These are phyloP conservation scores for Psilopogon haemacephalus DNA, from an alignment of 2,113 vertebrate species.

Conservation along the genomic window DNA sequence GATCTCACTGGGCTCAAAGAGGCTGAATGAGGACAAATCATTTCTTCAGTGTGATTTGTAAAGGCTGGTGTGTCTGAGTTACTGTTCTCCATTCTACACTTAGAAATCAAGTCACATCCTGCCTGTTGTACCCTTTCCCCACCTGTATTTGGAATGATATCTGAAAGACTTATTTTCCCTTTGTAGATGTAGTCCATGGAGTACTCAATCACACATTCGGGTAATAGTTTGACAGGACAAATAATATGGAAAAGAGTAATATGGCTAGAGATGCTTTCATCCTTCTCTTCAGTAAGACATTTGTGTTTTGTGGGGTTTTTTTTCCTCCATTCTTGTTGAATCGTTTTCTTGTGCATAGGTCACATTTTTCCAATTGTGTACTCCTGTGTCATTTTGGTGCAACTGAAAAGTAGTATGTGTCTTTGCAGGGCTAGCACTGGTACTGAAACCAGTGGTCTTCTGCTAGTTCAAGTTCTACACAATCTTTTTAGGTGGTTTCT, in stretches of 20 bases:
- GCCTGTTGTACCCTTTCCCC: not conserved
- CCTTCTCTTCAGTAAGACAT: not conserved
- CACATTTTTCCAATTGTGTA: not conserved
- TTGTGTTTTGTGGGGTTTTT: not conserved
- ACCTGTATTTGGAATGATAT: not conserved
- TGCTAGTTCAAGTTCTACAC: not conserved
- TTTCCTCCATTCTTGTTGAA: not conserved
- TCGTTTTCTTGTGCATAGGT: not conserved
- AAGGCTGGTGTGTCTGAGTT: not conserved
- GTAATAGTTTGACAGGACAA: not conserved
- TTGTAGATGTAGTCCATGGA: not conserved
- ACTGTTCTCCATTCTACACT: not conserved
- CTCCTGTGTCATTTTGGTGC: not conserved
- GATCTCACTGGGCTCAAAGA: not conserved
- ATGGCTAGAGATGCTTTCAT: not conserved
- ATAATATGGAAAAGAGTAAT: not conserved
- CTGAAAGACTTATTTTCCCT: not conserved
- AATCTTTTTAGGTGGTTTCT: not conserved
- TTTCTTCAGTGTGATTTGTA: not conserved
- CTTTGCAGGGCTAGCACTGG: not conserved
- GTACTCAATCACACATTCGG: not conserved
- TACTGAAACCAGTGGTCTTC: not conserved
- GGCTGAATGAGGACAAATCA: not conserved
- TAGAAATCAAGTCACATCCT: not conserved
- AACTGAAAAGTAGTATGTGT: not conserved